Conservation (phyloP, 1,140 invertebrate genomes). For the Caerostris extrusa region DNA sequence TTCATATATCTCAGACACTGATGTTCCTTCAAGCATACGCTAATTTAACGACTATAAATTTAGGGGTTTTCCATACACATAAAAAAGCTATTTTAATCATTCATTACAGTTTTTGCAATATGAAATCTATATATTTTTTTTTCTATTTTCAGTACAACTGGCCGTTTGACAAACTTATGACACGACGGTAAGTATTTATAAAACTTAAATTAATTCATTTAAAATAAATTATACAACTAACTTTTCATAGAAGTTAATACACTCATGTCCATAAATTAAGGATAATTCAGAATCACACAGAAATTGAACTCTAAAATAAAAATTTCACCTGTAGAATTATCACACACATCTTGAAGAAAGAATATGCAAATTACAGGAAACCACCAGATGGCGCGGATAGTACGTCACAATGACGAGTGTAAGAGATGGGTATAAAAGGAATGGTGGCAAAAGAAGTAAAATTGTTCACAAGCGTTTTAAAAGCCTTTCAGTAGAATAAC, state of each 20-base stretch:
- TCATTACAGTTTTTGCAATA: neutral
- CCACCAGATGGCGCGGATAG: too few species aligned
- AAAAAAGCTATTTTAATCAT: neutral
- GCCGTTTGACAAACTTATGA: neutral
- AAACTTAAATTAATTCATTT: neutral
- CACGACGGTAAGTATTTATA: neutral
- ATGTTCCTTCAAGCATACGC: neutral
- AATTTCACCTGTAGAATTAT: neutral
- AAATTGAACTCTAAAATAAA: neutral
- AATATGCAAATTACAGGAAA: neutral
- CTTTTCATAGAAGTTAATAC: neutral
- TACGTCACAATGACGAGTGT: neutral
- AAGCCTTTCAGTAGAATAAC: too few species aligned
- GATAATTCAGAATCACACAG: neutral
- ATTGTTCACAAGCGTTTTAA: neutral
- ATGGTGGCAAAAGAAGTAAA: neutral
- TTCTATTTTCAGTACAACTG: constrained; percentile 8
- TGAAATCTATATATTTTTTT: neutral
- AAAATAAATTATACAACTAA: too few species aligned
- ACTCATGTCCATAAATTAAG: neutral
- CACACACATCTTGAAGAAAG: too few species aligned
- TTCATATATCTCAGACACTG: too few species aligned
- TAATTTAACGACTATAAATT: neutral
- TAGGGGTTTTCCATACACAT: neutral
- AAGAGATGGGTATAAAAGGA: neutral